Evolutionary conservation across 2,888 invertebrate species (phyloP), one percentile per base, ranked within the genome.

Genomic region (Gymnoscelis rufifasciata): DNA sequence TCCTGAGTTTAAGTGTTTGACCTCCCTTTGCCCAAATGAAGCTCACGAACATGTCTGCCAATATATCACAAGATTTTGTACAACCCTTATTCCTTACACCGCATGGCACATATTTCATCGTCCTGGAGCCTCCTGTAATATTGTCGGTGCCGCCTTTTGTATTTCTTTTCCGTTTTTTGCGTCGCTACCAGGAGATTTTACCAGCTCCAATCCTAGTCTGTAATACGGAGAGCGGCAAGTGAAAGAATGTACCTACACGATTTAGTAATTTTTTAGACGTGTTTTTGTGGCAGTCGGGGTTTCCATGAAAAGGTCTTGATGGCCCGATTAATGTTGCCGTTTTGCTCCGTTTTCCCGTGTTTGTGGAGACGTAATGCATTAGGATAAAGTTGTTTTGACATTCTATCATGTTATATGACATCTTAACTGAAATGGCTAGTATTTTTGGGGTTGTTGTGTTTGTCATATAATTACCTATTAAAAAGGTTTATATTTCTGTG

Each of bases 1-100:
- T 81, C 78, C 77, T 71, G 73, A 76, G 74, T 80, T 79, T 80
- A 82, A 82, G 81, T 82, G 82, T 82, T 81, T 82, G 79, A 78
- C 79, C 79, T 79, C 76, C 76, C 80, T 79, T 78, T 74, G 78
- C 78, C 80, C 77, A 81, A 82, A 82, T 80, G 81, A 80, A 80
- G 74, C 79, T 75, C 74, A 73, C 75, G 74, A 74, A 77, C 71
- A 68, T 66, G 66, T 66, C 69, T 71, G 65, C 78, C 66, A 72
- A 65, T 57, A 61, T 68, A 66, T 59, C 59, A 61, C 62, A 64
- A 50, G 57, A 57, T 54, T 58, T 56, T 58, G 54, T 57, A 57
- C 66, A 60, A 59, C 54, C 63, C 65, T 68, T 78, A 72, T 64
- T 58, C 37, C 58, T 45, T 51, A 43, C 29, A 38, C 7, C 44